Conservation (phyloP, 2,113 vertebrate genomes). For the Dolichotis patagonum region DNA sequence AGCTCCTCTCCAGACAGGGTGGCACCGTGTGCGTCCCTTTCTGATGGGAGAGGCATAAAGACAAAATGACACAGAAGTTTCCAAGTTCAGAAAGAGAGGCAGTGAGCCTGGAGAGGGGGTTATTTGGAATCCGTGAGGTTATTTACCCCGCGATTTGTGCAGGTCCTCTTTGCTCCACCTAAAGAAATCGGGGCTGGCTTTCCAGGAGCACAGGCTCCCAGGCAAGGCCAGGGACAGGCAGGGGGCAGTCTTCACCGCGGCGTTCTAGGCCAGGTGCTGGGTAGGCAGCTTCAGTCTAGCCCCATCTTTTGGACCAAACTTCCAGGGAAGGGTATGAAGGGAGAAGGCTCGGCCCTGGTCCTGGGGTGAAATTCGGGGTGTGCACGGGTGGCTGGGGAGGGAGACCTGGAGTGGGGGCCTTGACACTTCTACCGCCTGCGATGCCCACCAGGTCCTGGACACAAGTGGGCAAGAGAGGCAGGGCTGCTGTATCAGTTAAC, state of each 20-base stretch:
- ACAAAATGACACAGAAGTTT: constrained; percentile 20
- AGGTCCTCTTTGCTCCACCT: background rate
- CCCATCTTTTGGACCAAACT: background rate
- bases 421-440: background rate
- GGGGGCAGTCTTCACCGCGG: background rate
- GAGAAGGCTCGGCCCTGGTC: background rate
- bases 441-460: background rate
- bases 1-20: background rate
- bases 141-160: background rate
- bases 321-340: background rate
- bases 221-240: background rate
- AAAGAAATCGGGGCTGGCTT: background rate
- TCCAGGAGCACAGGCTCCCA: background rate
- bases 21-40: constrained; percentile 12
- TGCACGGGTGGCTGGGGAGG: background rate
- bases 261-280: background rate
- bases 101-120: background rate
- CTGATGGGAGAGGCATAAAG: background rate
- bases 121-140: background rate
- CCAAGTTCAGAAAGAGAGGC: background rate
- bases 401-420: background rate
- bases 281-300: background rate
- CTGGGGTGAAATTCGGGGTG: background rate
- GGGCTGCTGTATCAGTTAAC: background rate
- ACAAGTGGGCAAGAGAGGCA: background rate